Evolutionary conservation across 2,113 vertebrate genomes (phyloP), one percentile per base, ranked within the genome.

Genomic region (Tichodroma muraria): DNA sequence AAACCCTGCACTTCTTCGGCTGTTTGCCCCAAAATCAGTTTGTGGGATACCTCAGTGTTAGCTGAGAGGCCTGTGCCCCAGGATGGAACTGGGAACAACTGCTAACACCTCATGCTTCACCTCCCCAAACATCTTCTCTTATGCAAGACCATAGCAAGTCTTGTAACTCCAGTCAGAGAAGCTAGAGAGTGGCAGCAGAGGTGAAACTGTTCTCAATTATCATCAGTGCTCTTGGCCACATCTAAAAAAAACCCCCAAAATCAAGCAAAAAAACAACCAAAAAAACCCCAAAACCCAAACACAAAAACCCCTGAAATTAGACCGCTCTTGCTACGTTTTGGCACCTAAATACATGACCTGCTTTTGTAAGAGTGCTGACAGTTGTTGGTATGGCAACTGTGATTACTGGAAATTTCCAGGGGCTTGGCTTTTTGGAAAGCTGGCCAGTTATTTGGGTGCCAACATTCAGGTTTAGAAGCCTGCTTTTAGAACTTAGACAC

Each of bases 341-440:
- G 93, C 95, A 94, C 80, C 71, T 93, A 80, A 79, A 89, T 85
- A 80, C 83, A 89, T 92, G 96, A 95, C 95, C 95, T 95, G 94
- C 80, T 96, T 97, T 97, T 94, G 94, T 83, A 93, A 91, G 91
- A 96, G 92, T 89, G 80, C 84, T 94, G 93, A 96, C 84, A 95
- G 87, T 71, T 6, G 91, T 96, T 96, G 95, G 91, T 94, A 95
- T 94, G 93, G 95, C 77, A 96, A 97, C 95, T 35, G 86, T 92
- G 91, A 94, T 94, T 93, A 94, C 91, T 97, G 94, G 96, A 95
- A 97, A 95, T 94, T 95, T 96, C 94, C 95, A 97, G 78, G 87
- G 93, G 73, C 87, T 97, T 89, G 87, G 91, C 65, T 92, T 95
- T 97, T 95, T 94, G 84, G 91, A 94, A 97, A 90, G 65, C 89